Conservation (phyloP, 2,797 vertebrate genomes). For the Triplophysa bombifrons region DNA sequence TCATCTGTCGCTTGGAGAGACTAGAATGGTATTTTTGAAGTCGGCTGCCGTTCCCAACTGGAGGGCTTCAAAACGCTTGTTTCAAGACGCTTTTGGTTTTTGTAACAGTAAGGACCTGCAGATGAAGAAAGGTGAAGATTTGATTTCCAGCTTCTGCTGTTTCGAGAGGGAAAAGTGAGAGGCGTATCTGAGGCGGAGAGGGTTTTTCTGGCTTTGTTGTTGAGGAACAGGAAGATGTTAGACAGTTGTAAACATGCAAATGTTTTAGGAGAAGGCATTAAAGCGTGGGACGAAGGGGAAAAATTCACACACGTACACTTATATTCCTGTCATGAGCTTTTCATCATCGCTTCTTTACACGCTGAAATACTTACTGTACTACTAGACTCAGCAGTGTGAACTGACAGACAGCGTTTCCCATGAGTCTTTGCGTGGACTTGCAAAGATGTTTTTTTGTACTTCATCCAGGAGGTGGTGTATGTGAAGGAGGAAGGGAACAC, state of each 20-base stretch:
- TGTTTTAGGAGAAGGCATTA: slow-evolving; percentile 15
- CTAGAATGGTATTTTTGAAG: slow-evolving; percentile 50
- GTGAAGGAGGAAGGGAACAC: neutral
- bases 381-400: slow-evolving; percentile 38
- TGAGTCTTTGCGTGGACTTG: slow-evolving; percentile 2
- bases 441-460: neutral
- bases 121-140: slow-evolving; percentile 52
- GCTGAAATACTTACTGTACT: slow-evolving; percentile 35
- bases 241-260: slow-evolving; percentile 41
- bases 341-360: neutral
- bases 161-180: slow-evolving; percentile 1
- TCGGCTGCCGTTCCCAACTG: slow-evolving; percentile 49
- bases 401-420: slow-evolving; percentile 2
- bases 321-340: slow-evolving; percentile 18
- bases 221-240: slow-evolving; percentile 33
- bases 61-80: slow-evolving; percentile 51
- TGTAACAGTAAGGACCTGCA: slow-evolving; percentile 29
- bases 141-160: slow-evolving; percentile 42
- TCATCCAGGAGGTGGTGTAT: slow-evolving; percentile 24
- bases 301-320: neutral
- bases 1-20: slow-evolving; percentile 50
- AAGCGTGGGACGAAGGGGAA: slow-evolving; percentile 11
- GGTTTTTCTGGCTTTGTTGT: slow-evolving; percentile 41
- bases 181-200: slow-evolving; percentile 25
- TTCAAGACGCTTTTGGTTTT: slow-evolving; percentile 43